Evolutionary conservation across 2,888 invertebrate species (phyloP), one percentile per base, ranked within the genome.

Genomic region (Oscheius sp.): DNA sequence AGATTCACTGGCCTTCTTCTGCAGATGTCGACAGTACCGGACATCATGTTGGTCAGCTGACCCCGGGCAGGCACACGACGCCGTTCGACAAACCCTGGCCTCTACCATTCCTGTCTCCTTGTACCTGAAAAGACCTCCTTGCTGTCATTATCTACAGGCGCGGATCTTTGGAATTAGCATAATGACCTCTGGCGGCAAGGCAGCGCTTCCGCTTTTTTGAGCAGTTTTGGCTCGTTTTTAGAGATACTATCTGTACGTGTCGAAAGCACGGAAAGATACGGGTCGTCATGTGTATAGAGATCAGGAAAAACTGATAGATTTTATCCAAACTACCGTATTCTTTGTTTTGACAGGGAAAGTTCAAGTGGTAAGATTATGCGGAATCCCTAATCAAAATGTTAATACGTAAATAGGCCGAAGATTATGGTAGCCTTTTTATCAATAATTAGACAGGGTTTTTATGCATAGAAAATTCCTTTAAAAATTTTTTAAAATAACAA

Each of bases 11-110:
- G 69, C 63, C 61, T 68, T 72, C 25, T 76, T 75, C 68, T 75
- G 73, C 21, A 80, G 53, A 46, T 79, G 77, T 43, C 61, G 72
- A 70, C 78, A 78, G 64, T 69, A 82, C 46, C 77, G 72, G 29
- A 66, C 77, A 73, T 72, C 72, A 29, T 72, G 72, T 12, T 41
- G 13, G 18, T 56, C 64, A 6, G 72, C 52, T 23, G 72, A 72
- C 25, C 85, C 85, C 7, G 85, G 85, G 68, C 85, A 85, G 2
- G 85, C 82, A 59, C 85, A 85, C 41, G 84, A 84, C 2, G 85
- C 85, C 13, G 85, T 85, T 53, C 85, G 53, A 18, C 83, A 84
- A n/a, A 79, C 80, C 52, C 82, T 80, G 13, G 78, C 82, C 23
- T 81, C 84, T 1, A 85, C 73, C 58, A 77, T 74, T 1, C 85